phyloP scores from a whole-genome alignment of 2,113 vertebrate genomes.

The Crypturellus undulatus region DNA sequence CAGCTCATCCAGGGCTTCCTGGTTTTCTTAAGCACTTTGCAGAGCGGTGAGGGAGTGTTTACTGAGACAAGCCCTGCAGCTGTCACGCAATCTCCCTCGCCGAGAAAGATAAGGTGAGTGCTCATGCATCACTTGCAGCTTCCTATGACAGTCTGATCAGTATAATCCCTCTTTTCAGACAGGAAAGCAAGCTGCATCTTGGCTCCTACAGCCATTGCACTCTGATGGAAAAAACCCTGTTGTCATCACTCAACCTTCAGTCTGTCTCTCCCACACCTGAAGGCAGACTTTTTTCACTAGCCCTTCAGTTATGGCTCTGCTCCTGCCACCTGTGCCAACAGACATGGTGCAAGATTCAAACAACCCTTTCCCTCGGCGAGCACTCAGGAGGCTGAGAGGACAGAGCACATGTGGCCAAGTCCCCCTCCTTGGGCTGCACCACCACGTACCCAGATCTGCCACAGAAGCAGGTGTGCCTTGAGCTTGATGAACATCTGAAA shows the following conservation, averaged over 20 bases:
- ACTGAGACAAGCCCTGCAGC: conserved; percentile 2
- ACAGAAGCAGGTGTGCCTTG: neutral
- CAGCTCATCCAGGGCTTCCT: neutral
- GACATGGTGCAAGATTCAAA: neutral
- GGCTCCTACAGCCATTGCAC: neutral
- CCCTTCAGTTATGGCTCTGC: neutral
- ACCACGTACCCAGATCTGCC: neutral
- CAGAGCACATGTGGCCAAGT: neutral
- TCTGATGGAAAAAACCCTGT: neutral
- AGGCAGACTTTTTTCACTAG: neutral
- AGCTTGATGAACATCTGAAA: neutral
- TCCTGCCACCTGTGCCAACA: neutral
- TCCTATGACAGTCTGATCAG: conserved; percentile 27
- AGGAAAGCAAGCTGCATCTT: conserved; percentile 24
- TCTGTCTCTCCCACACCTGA: neutral
- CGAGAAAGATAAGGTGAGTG: conserved; percentile 36
- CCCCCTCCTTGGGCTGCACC: neutral
- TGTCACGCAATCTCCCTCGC: neutral
- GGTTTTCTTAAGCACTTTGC: neutral
- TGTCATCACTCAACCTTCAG: neutral
- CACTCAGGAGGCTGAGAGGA: neutral
- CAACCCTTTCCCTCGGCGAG: neutral
- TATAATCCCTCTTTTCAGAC: conserved; percentile 49
- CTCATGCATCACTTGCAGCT: conserved; percentile 55
- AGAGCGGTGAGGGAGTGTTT: neutral